phyloP scores from a whole-genome alignment of 2,888 invertebrate genomes.

The Heliconius charithonia region DNA sequence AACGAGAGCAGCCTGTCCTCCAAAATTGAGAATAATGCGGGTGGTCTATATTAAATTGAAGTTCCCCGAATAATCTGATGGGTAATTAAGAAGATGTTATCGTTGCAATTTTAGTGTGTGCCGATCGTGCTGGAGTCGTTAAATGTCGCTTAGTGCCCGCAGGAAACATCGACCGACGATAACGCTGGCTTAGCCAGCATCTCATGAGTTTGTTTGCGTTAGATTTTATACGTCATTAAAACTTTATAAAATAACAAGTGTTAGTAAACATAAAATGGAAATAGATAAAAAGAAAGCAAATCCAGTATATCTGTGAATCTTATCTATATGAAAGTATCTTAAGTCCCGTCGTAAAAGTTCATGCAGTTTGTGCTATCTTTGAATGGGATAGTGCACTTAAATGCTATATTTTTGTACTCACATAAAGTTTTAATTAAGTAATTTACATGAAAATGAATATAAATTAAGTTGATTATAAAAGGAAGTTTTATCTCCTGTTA shows the following conservation, averaged over 20 bases:
- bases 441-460: conserved; percentile 15
- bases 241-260: background rate
- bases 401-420: conserved; percentile 17
- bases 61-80: conserved; percentile 21
- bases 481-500: conserved; percentile 2
- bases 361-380: conserved; percentile 20
- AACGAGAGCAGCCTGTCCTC: conserved; percentile 15
- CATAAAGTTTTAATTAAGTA: conserved; percentile 20
- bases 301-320: background rate
- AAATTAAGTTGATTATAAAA: background rate
- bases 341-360: conserved; percentile 1
- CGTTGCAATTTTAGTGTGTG: conserved; percentile 31
- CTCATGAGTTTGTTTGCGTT: conserved; percentile 3
- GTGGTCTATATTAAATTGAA: conserved; percentile 27
- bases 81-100: conserved; percentile 27
- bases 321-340: conserved; percentile 9
- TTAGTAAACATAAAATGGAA: conserved; percentile 16
- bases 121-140: conserved; percentile 41
- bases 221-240: conserved; percentile 22
- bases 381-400: conserved; percentile 24
- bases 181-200: background rate
- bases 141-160: conserved; percentile 50
- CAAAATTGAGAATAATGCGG: conserved; percentile 18
- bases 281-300: conserved; percentile 13
- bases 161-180: conserved; percentile 30